Conservation (phyloP, 1,140 invertebrate species). For the Eumaeus atala region DNA sequence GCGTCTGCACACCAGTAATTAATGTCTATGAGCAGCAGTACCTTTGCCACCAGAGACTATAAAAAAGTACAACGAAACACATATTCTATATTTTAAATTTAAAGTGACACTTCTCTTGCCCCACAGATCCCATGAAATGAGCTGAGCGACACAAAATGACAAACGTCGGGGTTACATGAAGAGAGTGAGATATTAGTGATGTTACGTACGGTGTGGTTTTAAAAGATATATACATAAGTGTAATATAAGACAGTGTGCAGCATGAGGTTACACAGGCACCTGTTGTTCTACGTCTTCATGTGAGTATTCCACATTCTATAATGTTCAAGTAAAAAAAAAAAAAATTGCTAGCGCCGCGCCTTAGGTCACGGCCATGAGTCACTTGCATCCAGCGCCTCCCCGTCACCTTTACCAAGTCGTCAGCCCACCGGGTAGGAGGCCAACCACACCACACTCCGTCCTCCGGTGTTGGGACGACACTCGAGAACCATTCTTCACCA, state of each 20-base stretch:
- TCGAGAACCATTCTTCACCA: too few relatives aligned
- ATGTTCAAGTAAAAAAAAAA: not conserved
- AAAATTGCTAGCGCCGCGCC: not conserved
- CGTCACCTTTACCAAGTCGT: too few relatives aligned
- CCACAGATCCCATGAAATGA: conserved; percentile 36
- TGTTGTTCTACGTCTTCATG: conserved; percentile 25
- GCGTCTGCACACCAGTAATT: too few relatives aligned
- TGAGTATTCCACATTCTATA: conserved; percentile 20
- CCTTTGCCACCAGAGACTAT: too few relatives aligned
- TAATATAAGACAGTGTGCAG: conserved; percentile 14
- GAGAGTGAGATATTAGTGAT: conserved; percentile 12
- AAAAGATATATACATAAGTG: conserved; percentile 19
- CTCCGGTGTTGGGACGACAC: too few relatives aligned
- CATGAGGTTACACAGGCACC: conserved; percentile 21
- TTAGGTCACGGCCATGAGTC: too few relatives aligned
- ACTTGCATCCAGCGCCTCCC: too few relatives aligned
- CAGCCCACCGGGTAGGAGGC: too few relatives aligned
- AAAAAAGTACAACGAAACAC: too few relatives aligned
- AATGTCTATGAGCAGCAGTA: too few relatives aligned
- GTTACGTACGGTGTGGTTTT: conserved; percentile 17
- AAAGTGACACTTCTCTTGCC: conserved; percentile 14
- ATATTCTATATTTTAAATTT: too few relatives aligned
- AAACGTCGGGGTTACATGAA: conserved; percentile 37
- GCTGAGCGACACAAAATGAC: conserved; percentile 29
- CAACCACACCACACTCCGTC: too few relatives aligned